phyloP scores from a whole-genome alignment of 2,888 invertebrate species.

The Dryobota labecula region DNA sequence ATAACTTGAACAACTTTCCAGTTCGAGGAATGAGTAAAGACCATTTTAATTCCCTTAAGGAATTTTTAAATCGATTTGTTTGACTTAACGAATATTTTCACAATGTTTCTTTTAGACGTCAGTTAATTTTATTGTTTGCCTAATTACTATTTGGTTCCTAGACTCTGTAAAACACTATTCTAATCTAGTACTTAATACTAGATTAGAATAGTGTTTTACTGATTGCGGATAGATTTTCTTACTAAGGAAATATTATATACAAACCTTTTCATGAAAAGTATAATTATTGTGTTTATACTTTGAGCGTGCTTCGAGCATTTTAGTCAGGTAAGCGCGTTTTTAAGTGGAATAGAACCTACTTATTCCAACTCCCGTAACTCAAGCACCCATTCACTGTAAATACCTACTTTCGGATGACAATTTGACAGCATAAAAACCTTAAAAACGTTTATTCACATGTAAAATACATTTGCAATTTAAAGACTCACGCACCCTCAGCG shows the following conservation, averaged over 20 bases:
- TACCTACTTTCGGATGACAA: neutral
- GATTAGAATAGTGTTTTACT: neutral
- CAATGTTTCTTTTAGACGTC: constrained; percentile 3
- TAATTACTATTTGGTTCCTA: neutral
- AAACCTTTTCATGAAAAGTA: neutral
- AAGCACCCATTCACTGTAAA: neutral
- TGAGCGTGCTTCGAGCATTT: neutral
- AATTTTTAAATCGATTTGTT: constrained; percentile 32
- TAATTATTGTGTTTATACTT: neutral
- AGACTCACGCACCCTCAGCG: constrained; percentile 2
- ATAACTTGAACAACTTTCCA: constrained; percentile 22
- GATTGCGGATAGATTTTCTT: neutral
- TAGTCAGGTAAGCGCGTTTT: neutral
- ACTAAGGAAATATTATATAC: neutral
- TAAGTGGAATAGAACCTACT: neutral
- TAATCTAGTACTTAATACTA: neutral
- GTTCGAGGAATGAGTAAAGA: constrained; percentile 13
- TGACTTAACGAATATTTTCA: constrained; percentile 5
- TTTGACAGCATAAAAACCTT: neutral
- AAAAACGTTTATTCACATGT: neutral
- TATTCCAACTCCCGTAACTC: neutral
- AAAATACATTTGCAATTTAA: constrained; percentile 38
- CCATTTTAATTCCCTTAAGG: constrained; percentile 22
- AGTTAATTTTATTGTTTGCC: neutral
- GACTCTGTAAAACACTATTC: no score